Evolutionary conservation across 2,113 vertebrate species (phyloP).

Genomic region (Microcebus griseorufus): DNA sequence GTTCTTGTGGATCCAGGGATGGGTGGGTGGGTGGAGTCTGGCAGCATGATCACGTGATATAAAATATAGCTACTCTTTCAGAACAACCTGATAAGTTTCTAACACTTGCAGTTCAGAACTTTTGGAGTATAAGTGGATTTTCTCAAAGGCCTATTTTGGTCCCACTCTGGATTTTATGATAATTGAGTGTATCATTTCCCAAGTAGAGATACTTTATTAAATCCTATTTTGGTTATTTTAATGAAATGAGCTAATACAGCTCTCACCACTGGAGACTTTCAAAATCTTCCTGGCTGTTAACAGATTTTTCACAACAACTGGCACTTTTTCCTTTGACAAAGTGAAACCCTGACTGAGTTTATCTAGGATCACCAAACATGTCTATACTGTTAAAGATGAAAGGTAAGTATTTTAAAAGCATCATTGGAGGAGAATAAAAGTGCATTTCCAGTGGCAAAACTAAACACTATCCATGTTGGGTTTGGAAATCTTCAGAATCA

Average conservation of each 20-base stretch:
- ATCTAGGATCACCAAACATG: neutral
- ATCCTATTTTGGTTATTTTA: constrained; percentile 31
- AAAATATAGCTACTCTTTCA: neutral
- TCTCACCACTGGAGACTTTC: neutral
- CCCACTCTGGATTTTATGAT: neutral
- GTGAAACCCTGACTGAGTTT: neutral
- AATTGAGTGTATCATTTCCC: neutral
- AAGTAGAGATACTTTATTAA: neutral
- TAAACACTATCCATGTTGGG: neutral
- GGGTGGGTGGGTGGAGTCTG: neutral
- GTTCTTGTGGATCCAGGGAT: neutral
- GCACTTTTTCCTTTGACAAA: neutral
- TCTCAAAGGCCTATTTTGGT: neutral
- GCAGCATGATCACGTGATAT: neutral
- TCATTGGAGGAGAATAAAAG: neutral
- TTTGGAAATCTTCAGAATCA: constrained; percentile 18
- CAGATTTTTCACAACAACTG: neutral
- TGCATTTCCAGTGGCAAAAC: neutral
- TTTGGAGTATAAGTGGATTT: neutral
- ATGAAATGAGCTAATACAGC: neutral
- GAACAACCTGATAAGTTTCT: neutral
- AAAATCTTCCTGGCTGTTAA: neutral
- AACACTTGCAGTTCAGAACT: neutral
- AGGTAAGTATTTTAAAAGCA: neutral
- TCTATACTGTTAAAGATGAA: neutral